phyloP scores from a whole-genome alignment of 2,113 vertebrate species.

The Scomber japonicus region DNA sequence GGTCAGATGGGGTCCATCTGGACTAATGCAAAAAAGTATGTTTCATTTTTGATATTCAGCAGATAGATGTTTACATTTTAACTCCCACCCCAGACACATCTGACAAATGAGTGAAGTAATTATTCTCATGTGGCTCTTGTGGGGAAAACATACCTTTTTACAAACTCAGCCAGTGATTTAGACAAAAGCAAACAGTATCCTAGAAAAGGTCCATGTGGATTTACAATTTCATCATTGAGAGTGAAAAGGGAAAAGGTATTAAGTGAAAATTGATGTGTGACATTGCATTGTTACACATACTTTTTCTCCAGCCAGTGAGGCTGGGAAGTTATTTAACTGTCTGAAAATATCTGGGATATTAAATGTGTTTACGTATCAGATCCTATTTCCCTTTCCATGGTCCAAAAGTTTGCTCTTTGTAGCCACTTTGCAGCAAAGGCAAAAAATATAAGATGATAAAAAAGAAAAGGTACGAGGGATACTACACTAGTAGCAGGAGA shows the following conservation, averaged over 20 bases:
- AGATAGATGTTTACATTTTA: background rate
- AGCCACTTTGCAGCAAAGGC: background rate
- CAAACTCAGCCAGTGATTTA: too few relatives aligned
- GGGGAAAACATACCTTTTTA: too few relatives aligned
- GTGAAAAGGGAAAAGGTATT: background rate
- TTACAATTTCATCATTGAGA: too few relatives aligned
- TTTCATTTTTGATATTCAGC: background rate
- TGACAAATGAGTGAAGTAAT: background rate
- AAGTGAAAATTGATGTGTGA: too few relatives aligned
- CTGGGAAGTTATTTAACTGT: background rate
- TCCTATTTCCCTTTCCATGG: background rate
- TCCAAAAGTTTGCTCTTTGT: constrained; percentile 3
- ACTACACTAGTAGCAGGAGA: constrained; percentile 59
- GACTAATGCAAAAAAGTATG: too few relatives aligned
- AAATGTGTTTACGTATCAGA: background rate
- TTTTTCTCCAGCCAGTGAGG: background rate
- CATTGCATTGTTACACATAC: too few relatives aligned
- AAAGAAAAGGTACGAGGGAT: constrained; percentile 41
- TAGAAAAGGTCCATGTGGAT: too few relatives aligned
- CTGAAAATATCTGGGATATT: background rate
- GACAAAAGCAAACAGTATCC: too few relatives aligned
- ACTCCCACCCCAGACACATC: background rate
- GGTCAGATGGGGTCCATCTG: too few relatives aligned
- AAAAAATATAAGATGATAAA: background rate
- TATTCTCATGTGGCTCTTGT: too few relatives aligned